Percentiles rank a stretch among this genome's conserved stretches.
phyloP scores from a whole-genome alignment of 2,888 invertebrate genomes.

The Thelaira solivaga region DNA sequence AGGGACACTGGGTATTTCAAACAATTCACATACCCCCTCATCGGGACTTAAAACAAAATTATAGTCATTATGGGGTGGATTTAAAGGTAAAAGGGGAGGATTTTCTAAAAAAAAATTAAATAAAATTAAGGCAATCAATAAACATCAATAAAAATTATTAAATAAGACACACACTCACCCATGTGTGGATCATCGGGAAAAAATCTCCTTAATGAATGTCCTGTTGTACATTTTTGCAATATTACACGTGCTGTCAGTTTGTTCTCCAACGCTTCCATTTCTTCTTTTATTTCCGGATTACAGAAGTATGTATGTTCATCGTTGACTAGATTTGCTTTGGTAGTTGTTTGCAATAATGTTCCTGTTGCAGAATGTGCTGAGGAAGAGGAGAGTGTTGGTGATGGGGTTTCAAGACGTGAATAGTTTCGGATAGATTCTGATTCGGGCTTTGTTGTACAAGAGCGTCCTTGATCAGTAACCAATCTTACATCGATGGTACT shows the following conservation, averaged over 20 bases:
- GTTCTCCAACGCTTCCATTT: slow-evolving; percentile 70
- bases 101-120: slow-evolving; percentile 68
- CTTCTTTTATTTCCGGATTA: slow-evolving; percentile 69
- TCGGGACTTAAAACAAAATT: slow-evolving; percentile 71
- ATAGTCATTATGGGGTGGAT: slow-evolving; percentile 74
- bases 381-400: slow-evolving; percentile 69
- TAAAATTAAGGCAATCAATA: not conserved
- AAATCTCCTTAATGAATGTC: slow-evolving; percentile 72
- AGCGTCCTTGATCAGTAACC: slow-evolving; percentile 74
- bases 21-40: slow-evolving; percentile 76
- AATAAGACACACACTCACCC: slow-evolving; percentile 65
- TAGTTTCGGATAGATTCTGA: slow-evolving; percentile 65
- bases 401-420: slow-evolving; percentile 68
- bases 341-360: slow-evolving; percentile 53
- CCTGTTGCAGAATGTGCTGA: slow-evolving; percentile 53
- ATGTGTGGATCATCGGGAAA: slow-evolving; percentile 74
- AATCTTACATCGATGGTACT: slow-evolving; percentile 75
- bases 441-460: slow-evolving; percentile 67
- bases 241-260: slow-evolving; percentile 73
- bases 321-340: slow-evolving; percentile 68
- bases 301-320: slow-evolving; percentile 73
- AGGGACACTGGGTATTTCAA: slow-evolving; percentile 71
- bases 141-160: not conserved
- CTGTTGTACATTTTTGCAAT: slow-evolving; percentile 70
- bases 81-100: slow-evolving; percentile 72